Percentiles rank a stretch among this genome's conserved stretches.
phyloP scores from a whole-genome alignment of 2,888 invertebrate genomes.

The Eubasilissa splendida region DNA sequence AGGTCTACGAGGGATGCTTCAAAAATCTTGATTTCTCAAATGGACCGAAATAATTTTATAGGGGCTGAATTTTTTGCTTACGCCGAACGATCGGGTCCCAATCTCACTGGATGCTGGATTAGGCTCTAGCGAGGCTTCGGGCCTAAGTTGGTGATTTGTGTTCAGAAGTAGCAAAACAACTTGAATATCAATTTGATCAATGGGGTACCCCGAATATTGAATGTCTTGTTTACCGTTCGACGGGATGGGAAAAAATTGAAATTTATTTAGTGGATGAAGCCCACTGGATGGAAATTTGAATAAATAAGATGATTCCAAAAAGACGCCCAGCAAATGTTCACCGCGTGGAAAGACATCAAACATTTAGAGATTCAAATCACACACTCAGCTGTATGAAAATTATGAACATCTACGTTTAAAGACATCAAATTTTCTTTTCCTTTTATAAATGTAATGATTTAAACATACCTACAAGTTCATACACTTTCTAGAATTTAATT shows the following conservation, averaged over 20 bases:
- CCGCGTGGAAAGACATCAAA: conserved; percentile 15
- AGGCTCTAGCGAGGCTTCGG: background rate
- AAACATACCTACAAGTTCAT: too few species aligned
- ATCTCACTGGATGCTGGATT: conserved; percentile 29
- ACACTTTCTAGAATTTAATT: too few species aligned
- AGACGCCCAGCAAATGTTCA: conserved; percentile 20
- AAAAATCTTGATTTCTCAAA: conserved; percentile 53
- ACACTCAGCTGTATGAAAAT: conserved; percentile 2
- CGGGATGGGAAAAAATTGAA: conserved; percentile 15
- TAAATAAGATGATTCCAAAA: conserved; percentile 30
- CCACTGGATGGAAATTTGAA: conserved; percentile 31
- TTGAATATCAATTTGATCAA: conserved; percentile 41
- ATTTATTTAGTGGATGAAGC: conserved; percentile 34
- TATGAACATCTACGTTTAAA: too few species aligned
- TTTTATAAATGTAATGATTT: too few species aligned
- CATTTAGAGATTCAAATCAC: conserved; percentile 22
- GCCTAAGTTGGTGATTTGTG: conserved; percentile 32
- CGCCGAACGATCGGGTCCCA: conserved; percentile 35
- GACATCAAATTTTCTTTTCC: too few species aligned
- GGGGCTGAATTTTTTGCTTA: conserved; percentile 46
- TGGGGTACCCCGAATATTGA: conserved; percentile 29
- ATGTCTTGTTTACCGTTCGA: conserved; percentile 31
- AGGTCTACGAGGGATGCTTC: conserved; percentile 25
- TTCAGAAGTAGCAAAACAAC: conserved; percentile 19
- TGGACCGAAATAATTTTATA: conserved; percentile 56